Percentiles rank a stretch among this genome's conserved stretches.
Conservation (phyloP, 2,797 vertebrate genomes). For the Danio kyathit region DNA sequence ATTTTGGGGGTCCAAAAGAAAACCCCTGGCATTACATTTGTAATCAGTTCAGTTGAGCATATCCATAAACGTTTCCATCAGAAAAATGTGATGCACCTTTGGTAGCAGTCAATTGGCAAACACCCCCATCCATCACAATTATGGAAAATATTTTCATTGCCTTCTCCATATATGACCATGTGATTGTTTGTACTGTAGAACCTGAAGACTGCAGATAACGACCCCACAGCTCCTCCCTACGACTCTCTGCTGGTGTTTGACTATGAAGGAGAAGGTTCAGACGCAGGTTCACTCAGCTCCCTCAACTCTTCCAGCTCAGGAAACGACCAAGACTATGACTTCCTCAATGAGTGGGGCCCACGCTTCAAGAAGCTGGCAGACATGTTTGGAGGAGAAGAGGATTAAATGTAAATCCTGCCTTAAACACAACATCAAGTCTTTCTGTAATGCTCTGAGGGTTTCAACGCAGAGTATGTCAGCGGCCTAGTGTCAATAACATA, state of each 20-base stretch:
- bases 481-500: too few relatives aligned
- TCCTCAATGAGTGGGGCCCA: slow-evolving; percentile 87
- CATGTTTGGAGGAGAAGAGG: slow-evolving; percentile 90
- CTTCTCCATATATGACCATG: not conserved
- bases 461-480: too few relatives aligned
- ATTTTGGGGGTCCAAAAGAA: too few relatives aligned
- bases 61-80: too few relatives aligned
- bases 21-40: too few relatives aligned
- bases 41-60: too few relatives aligned
- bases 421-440: too few relatives aligned
- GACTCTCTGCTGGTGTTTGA: slow-evolving; percentile 95
- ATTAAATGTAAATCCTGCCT: slow-evolving; percentile 60
- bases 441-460: too few relatives aligned
- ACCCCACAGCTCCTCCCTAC: slow-evolving; percentile 91
- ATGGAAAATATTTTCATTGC: too few relatives aligned
- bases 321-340: slow-evolving; percentile 88
- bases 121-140: too few relatives aligned
- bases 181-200: slow-evolving; percentile 76
- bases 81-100: too few relatives aligned
- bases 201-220: slow-evolving; percentile 88
- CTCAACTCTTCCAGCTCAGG: slow-evolving; percentile 85
- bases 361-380: slow-evolving; percentile 94
- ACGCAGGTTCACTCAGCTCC: slow-evolving; percentile 88
- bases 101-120: too few relatives aligned
- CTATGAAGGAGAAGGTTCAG: slow-evolving; percentile 89